A percentile compares a stretch with the other conserved stretches of the same genome.
These are phyloP conservation scores for Standfussiana lucernea DNA, from an alignment of 2,888 invertebrate genomes.

Conservation along the genomic window DNA sequence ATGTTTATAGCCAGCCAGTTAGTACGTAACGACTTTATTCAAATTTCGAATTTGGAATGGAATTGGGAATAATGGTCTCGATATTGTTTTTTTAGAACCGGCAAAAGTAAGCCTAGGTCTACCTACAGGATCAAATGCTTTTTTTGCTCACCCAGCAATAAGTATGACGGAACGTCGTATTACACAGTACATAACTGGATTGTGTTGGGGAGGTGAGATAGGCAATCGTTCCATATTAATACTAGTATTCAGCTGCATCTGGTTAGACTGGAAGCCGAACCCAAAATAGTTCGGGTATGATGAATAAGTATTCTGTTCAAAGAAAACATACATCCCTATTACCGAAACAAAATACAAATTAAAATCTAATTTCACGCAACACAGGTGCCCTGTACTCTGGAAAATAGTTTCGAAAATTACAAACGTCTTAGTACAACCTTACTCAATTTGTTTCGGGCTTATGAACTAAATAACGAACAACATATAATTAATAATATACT, in stretches of 20 bases:
- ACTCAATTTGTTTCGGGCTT: slow-evolving; percentile 5
- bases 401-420: neutral
- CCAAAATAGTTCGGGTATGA: neutral
- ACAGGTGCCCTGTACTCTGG: neutral
- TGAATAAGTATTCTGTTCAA: neutral
- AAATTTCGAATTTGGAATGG: slow-evolving; percentile 61
- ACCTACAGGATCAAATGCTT: neutral
- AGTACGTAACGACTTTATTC: slow-evolving; percentile 64
- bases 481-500: too few species aligned
- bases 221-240: neutral
- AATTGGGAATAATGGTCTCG: slow-evolving; percentile 44
- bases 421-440: neutral
- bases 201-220: neutral
- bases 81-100: slow-evolving; percentile 10
- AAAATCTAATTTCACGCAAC: slow-evolving; percentile 11
- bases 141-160: neutral
- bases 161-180: neutral
- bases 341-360: neutral
- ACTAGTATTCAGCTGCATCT: neutral
- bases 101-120: neutral
- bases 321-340: neutral
- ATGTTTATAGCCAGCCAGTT: slow-evolving; percentile 66
- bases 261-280: neutral
- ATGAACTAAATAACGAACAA: slow-evolving; percentile 46
- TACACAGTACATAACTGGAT: neutral